Percentiles rank a stretch among this genome's conserved stretches.
Conservation (phyloP, 2,797 vertebrate species). For the Tarsius wallacei region DNA sequence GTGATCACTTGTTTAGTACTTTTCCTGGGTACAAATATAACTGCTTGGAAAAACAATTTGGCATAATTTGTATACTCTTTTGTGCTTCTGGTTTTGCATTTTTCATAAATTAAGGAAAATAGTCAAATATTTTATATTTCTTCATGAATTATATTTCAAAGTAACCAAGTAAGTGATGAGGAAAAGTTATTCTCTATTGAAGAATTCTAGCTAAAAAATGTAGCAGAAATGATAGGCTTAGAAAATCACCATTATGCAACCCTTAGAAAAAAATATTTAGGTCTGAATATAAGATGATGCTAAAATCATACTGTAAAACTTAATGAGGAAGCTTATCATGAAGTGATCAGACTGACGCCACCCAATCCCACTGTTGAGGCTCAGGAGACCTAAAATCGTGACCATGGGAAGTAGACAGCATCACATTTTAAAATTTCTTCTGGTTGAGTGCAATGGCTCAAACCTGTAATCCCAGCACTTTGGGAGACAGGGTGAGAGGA, state of each 20-base stretch:
- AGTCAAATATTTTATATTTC: constrained; percentile 2
- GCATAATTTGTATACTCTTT: neutral
- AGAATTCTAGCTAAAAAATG: neutral
- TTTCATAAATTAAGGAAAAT: neutral
- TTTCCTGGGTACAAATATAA: neutral
- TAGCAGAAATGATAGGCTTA: neutral
- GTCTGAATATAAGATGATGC: neutral
- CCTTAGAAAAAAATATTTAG: neutral
- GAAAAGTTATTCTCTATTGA: neutral
- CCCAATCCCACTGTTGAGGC: neutral
- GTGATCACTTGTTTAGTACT: neutral
- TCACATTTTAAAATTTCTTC: neutral
- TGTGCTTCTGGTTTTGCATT: neutral
- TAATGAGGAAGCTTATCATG: neutral
- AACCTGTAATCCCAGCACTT: too few relatives aligned
- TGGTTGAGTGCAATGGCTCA: too few relatives aligned
- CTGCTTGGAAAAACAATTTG: constrained; percentile 9
- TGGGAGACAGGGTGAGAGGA: too few relatives aligned
- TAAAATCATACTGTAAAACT: neutral
- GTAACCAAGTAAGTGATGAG: neutral
- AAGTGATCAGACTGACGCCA: neutral
- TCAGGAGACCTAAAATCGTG: neutral
- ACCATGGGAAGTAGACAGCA: neutral
- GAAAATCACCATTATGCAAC: neutral
- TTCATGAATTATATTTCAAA: neutral